Evolutionary conservation across 92 coral and sea anemone species (phyloP).

Genomic region (Phymanthus crucifer): DNA sequence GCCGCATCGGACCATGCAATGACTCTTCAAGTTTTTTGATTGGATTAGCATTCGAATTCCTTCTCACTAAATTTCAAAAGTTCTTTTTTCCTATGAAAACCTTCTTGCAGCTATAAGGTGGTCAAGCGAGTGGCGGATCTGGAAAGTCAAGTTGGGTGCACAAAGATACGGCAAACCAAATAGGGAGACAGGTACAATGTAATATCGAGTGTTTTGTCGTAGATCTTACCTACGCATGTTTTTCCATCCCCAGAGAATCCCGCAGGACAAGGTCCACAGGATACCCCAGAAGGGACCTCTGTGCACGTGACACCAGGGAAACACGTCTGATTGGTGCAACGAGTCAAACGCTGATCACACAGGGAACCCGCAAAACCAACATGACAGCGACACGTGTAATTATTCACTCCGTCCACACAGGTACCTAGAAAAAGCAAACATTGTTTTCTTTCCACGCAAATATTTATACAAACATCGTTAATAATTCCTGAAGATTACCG

Average conservation of each 20-base stretch:
- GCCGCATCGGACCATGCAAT: too few relatives aligned
- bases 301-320: slow-evolving; percentile 71
- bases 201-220: too few relatives aligned
- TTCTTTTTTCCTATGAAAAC: too few relatives aligned
- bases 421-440: slow-evolving; percentile 32
- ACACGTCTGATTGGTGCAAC: slow-evolving; percentile 61
- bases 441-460: not conserved
- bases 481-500: slow-evolving; percentile 1
- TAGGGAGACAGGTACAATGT: not conserved
- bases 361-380: slow-evolving; percentile 60
- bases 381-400: slow-evolving; percentile 61
- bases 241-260: slow-evolving; percentile 81
- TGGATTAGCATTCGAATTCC: too few relatives aligned
- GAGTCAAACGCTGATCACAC: slow-evolving; percentile 49
- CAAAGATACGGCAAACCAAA: not conserved
- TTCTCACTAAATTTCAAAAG: too few relatives aligned
- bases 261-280: slow-evolving; percentile 72
- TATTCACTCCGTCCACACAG: slow-evolving; percentile 52
- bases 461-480: not conserved
- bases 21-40: too few relatives aligned
- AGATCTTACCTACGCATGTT: slow-evolving; percentile 51
- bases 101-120: too few relatives aligned
- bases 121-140: too few relatives aligned
- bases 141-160: too few relatives aligned
- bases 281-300: slow-evolving; percentile 23